Percentiles rank a stretch among this genome's conserved stretches.
These are phyloP conservation scores for Apis cerana DNA, from an alignment of 1,140 invertebrate genomes.

Conservation along the genomic window DNA sequence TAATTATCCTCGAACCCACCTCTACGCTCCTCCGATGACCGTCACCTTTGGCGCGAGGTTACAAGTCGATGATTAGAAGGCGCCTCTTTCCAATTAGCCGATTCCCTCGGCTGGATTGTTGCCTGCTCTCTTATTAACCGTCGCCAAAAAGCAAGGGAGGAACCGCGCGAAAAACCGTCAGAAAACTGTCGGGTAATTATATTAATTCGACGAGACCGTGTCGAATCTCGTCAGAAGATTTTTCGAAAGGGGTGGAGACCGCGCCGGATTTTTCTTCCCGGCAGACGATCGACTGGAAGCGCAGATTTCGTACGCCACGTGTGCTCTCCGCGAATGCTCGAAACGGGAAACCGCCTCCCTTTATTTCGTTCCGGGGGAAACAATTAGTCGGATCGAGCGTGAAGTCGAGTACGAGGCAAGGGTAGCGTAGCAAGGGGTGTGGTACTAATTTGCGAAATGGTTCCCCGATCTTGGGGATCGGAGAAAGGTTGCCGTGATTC, in stretches of 20 bases:
- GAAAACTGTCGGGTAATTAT: slow-evolving; percentile 54
- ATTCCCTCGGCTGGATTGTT: slow-evolving; percentile 40
- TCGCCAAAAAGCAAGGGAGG: slow-evolving; percentile 33
- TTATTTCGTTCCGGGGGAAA: slow-evolving; percentile 28
- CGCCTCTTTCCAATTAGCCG: slow-evolving; percentile 69
- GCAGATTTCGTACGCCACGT: slow-evolving; percentile 53
- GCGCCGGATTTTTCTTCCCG: slow-evolving; percentile 32
- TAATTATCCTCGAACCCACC: slow-evolving; percentile 66
- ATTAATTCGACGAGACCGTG: slow-evolving; percentile 34
- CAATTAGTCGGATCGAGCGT: slow-evolving; percentile 71
- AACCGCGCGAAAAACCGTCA: slow-evolving; percentile 34
- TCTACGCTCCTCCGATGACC: slow-evolving; percentile 30
- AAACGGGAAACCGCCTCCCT: background rate
- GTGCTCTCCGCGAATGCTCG: slow-evolving; percentile 41
- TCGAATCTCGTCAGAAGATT: slow-evolving; percentile 46
- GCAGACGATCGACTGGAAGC: slow-evolving; percentile 46
- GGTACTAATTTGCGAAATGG: slow-evolving; percentile 75
- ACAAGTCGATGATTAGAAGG: slow-evolving; percentile 62
- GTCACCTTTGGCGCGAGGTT: slow-evolving; percentile 58
- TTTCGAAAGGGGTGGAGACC: slow-evolving; percentile 63
- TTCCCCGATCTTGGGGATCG: slow-evolving; percentile 55
- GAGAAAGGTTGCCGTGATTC: slow-evolving; percentile 3
- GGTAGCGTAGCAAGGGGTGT: slow-evolving; percentile 70
- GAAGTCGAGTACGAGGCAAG: slow-evolving; percentile 64
- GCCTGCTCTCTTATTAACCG: slow-evolving; percentile 64